Conservation (phyloP, 1,140 invertebrate genomes). For the Trichonephila clavata region DNA sequence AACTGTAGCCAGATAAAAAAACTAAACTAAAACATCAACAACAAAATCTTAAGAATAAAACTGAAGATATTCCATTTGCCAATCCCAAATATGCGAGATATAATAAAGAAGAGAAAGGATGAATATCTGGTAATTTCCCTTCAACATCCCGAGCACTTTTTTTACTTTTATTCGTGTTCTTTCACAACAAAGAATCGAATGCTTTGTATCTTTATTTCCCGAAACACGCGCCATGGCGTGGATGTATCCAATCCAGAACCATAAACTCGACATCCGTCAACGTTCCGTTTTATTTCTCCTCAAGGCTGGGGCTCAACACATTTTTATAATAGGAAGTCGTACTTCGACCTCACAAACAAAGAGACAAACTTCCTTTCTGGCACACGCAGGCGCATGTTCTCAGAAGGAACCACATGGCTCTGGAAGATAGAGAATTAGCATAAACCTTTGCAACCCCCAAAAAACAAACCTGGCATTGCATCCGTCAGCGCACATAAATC, state of each 20-base stretch:
- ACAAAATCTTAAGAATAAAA: too few relatives aligned
- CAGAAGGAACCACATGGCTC: background rate
- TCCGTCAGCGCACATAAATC: background rate
- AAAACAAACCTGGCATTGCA: background rate
- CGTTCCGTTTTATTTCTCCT: background rate
- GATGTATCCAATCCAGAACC: background rate
- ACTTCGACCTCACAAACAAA: constrained; percentile 5
- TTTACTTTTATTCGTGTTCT: background rate
- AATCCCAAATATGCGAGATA: too few relatives aligned
- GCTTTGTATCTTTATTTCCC: background rate
- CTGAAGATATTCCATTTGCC: too few relatives aligned
- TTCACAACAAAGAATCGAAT: background rate
- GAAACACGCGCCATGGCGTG: background rate
- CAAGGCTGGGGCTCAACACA: background rate
- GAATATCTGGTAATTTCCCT: background rate
- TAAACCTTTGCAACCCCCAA: constrained; percentile 6
- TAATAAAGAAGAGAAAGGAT: background rate
- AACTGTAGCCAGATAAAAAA: too few relatives aligned
- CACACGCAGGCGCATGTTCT: background rate
- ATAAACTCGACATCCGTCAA: background rate
- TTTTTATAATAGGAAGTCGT: background rate
- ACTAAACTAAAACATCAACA: too few relatives aligned
- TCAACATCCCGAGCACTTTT: background rate
- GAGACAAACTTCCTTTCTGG: background rate
- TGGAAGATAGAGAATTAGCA: background rate